Base-by-base conservation (phyloP, 2,888 invertebrate species). In the Caenorhabditis sp. region DNA sequence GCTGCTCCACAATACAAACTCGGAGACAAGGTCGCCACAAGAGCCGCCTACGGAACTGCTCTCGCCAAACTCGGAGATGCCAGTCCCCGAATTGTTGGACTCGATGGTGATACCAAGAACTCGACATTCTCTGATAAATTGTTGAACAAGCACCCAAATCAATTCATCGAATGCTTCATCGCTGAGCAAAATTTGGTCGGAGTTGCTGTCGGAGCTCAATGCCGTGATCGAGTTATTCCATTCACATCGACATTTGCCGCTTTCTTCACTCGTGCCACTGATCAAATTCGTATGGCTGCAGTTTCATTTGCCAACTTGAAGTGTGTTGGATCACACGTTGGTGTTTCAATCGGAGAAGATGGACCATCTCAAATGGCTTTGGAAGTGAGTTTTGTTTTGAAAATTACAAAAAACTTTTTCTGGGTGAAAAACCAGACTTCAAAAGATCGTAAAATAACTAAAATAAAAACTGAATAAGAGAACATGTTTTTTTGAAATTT, bases 231-330 rank as follows among this genome's bases (percentile, higher is more conserved):
- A 75, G 93, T 95, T 7, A 92, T 99, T 59, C 93, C 95, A 0
- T 99, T 99, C 90, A 94, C 92, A 1, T 96, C 95, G 68, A 97
- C 99, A 12, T 99, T 99, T 90, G 97, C 97, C 49, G 94, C 95
- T 1, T 99, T 99, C 92, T 93, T 97, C 89, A 93, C 94, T 1
- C 91, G 99, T 84, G 95, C 96, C 59, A 96, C 93, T 89, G 97
- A 99, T 61, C 97, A 99, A 91, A 94, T 99, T 88, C 93, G 99
- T 77, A 99, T 99, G 97, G 99, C 95, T 23, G 99, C 97, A 60
- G 96, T 99, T 88, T 97, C 97, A 49, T 96, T 96, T 91, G 93
- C 95, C 26, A 97, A 99, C 89, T 93, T 95, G 23, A 99, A 97
- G 90, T 94, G 96, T 89, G 94, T 91, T 71, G 87, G 87, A 23